Percentiles rank a stretch among this genome's conserved stretches.
Evolutionary conservation across 2,888 invertebrate genomes (phyloP).

Genomic region (Eurytoma adleriae): DNA sequence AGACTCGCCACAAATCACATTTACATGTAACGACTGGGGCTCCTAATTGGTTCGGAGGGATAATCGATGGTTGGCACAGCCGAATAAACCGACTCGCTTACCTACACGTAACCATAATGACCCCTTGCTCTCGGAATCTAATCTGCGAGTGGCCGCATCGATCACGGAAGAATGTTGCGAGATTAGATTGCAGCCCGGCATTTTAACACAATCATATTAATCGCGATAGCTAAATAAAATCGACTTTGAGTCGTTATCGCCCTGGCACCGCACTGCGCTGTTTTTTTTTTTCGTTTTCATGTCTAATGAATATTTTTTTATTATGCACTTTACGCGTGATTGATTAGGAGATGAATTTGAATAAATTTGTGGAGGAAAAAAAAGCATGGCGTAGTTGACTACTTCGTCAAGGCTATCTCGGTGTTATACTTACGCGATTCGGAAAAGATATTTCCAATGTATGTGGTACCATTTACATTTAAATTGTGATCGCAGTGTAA

Average conservation of each 20-base stretch:
- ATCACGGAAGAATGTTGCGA: slow-evolving; percentile 63
- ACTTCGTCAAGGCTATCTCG: no score
- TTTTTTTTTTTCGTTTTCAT: no score
- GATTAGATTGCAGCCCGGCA: slow-evolving; percentile 42
- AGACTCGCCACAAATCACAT: slow-evolving; percentile 58
- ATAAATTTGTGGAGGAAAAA: background rate
- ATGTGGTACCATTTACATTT: background rate
- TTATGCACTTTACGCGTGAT: no score
- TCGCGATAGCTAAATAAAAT: slow-evolving; percentile 10
- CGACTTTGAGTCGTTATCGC: background rate
- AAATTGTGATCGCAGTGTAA: background rate
- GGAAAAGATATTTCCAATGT: background rate
- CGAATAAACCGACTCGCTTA: slow-evolving; percentile 65
- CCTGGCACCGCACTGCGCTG: no score
- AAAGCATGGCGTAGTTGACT: no score
- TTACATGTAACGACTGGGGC: slow-evolving; percentile 62
- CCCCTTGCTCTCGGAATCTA: slow-evolving; percentile 61
- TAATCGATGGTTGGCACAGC: slow-evolving; percentile 65
- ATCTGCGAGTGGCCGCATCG: slow-evolving; percentile 60
- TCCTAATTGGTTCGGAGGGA: slow-evolving; percentile 62
- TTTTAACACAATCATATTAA: slow-evolving; percentile 10
- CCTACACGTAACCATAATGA: slow-evolving; percentile 66
- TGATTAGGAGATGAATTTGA: background rate
- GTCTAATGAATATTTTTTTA: no score
- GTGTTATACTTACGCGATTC: no score